Evolutionary conservation across 2,888 invertebrate species (phyloP).

Genomic region (Cantharis rufa): DNA sequence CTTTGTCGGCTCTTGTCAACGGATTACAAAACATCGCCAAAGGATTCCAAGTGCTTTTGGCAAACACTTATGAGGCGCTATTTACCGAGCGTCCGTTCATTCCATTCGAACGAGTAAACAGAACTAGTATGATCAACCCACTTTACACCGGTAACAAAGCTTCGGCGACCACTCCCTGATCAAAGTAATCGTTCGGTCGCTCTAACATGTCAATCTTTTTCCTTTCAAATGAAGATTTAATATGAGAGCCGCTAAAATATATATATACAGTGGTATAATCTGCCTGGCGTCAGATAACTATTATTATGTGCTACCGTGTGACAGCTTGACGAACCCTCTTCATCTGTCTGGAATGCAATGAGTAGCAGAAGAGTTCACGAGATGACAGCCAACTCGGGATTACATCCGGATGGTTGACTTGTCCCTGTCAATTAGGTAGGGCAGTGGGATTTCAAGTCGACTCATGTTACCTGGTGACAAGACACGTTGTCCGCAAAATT

Average conservation of each 20-base stretch:
- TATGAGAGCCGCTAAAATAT: conserved; percentile 32
- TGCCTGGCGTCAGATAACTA: conserved; percentile 49
- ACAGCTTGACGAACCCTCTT: conserved; percentile 52
- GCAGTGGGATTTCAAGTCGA: conserved; percentile 48
- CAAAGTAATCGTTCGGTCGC: conserved; percentile 28
- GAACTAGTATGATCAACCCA: conserved; percentile 29
- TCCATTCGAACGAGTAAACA: conserved; percentile 32
- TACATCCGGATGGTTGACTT: conserved; percentile 56
- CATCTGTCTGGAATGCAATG: conserved; percentile 39
- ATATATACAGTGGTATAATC: conserved; percentile 39
- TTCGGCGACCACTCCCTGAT: conserved; percentile 32
- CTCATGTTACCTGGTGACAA: conserved; percentile 52
- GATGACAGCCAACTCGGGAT: conserved; percentile 52
- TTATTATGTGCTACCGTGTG: conserved; percentile 53
- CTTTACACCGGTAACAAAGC: conserved; percentile 32
- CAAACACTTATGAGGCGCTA: conserved; percentile 31
- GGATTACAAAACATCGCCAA: conserved; percentile 41
- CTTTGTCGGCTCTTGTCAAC: conserved; percentile 40
- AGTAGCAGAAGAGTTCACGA: conserved; percentile 35
- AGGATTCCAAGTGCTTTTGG: conserved; percentile 34
- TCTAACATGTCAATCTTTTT: conserved; percentile 34
- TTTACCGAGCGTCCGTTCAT: conserved; percentile 30
- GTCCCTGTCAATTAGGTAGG: conserved; percentile 55
- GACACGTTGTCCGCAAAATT: conserved; percentile 41
- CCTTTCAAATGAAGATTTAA: conserved; percentile 32